Conservation (phyloP, 2,888 invertebrate genomes). For the Pseudococcus viburni region DNA sequence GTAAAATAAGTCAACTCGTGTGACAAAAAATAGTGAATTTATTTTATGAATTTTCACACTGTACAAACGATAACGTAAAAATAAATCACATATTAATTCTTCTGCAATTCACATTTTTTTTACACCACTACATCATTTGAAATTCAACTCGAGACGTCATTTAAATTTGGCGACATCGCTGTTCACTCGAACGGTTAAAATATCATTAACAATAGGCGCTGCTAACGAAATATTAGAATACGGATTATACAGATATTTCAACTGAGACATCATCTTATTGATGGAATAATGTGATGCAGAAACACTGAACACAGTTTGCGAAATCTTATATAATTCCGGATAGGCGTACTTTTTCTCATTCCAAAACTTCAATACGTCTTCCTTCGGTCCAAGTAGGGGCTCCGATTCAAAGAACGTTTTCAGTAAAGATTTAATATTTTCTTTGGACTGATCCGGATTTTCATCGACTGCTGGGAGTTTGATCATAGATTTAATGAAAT, state of each 20-base stretch:
- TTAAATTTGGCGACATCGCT: slow-evolving; percentile 15
- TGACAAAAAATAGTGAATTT: not conserved
- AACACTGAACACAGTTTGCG: slow-evolving; percentile 5
- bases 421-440: slow-evolving; percentile 6
- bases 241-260: slow-evolving; percentile 38
- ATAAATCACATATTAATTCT: not conserved
- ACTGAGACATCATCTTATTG: slow-evolving; percentile 8
- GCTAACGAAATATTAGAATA: not conserved
- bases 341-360: slow-evolving; percentile 19
- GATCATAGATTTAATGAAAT: slow-evolving; percentile 39
- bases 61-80: not conserved
- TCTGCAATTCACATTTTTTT: too few relatives aligned
- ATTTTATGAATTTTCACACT: not conserved
- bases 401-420: slow-evolving; percentile 28
- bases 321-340: slow-evolving; percentile 34
- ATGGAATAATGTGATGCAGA: slow-evolving; percentile 10
- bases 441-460: not conserved
- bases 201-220: slow-evolving; percentile 30
- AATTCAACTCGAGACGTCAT: not conserved
- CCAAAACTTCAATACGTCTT: slow-evolving; percentile 31
- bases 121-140: not conserved
- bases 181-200: slow-evolving; percentile 33
- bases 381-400: not conserved
- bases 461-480: not conserved
- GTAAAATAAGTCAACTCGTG: not conserved